These are phyloP conservation scores for Drosophila austrosaltans DNA, from an alignment of 2,888 invertebrate genomes.

Conservation along the genomic window DNA sequence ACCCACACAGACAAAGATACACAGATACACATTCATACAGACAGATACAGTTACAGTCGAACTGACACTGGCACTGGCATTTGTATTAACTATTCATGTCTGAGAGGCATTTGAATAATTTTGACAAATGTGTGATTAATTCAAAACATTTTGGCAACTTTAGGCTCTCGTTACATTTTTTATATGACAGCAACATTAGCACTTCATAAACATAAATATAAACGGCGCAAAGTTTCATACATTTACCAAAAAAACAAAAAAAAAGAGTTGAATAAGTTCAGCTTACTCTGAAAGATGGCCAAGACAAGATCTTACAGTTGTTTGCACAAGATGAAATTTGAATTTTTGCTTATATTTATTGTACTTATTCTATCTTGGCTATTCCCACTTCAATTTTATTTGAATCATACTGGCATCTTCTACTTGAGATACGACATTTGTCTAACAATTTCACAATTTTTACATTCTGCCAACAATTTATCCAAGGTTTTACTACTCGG, in stretches of 20 bases:
- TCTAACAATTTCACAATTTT: conserved; percentile 6
- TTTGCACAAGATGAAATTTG: not conserved
- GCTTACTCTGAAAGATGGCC: not conserved
- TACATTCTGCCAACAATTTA: conserved; percentile 47
- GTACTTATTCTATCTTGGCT: not conserved
- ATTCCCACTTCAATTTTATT: conserved; percentile 8
- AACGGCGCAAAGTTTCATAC: conserved; percentile 2
- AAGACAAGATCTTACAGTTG: not conserved
- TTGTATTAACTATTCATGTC: conserved; percentile 74
- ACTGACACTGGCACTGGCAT: conserved; percentile 43
- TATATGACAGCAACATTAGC: conserved; percentile 62
- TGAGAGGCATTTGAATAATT: conserved; percentile 67
- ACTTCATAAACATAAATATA: conserved; percentile 54
- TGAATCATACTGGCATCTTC: conserved; percentile 4
- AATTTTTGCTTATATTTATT: not conserved
- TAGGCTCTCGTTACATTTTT: conserved; percentile 52
- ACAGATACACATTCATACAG: conserved; percentile 13
- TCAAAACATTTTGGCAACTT: conserved; percentile 59
- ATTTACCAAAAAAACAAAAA: not conserved
- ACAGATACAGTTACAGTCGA: conserved; percentile 20
- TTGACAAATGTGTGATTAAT: conserved; percentile 75
- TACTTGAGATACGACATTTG: not conserved
- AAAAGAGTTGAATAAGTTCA: not conserved
- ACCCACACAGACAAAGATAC: not conserved
- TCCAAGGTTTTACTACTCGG: conserved; percentile 38